Base-by-base conservation (phyloP, 2,797 vertebrate species). In the Sylvilagus floridanus region DNA sequence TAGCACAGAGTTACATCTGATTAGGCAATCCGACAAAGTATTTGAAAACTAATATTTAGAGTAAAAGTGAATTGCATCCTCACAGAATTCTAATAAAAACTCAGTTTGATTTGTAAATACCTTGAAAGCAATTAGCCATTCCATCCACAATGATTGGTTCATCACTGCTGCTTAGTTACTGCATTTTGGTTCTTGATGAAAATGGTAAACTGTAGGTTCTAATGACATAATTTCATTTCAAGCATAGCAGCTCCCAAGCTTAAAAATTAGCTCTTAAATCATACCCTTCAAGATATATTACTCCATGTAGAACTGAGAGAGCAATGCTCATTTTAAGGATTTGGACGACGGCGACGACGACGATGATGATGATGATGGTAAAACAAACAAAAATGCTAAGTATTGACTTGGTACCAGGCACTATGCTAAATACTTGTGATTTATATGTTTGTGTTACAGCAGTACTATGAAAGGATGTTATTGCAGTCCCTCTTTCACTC, bases 91-190 rank as follows among this genome's bases (percentile, higher is more conserved):
- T 90, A 84, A 75, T 92, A 90, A 91, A 92, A 92, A 62, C 75
- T 62, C 1, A 3, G 68, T 68, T 85, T 77, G 30, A 85, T 94
- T 92, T 93, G 79, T 92, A 93, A 96, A 93, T 82, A 92, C 57
- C 76, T 93, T 78, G 91, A 82, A 92, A 89, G 87, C 90, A 96
- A 96, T 93, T 94, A 95, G 60, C 47, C 63, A 94, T 95, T 89
- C 60, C 69, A 8, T 47, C 75, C 79, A 90, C 82, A 69, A 28
- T 72, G 75, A 95, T 93, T 73, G 81, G 88, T 96, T 94, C 14
- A 57, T 95, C 65, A 90, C 72, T 78, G 76, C 85, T 88, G 76
- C 85, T 88, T 84, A 32, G 63, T 66, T 87, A 62, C 21, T 69
- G 3, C 14, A 75, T n/a, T 96, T 89, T 75, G 63, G 19, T 90